These are phyloP conservation scores for Oscarella lobularis DNA, from an alignment of 37 sponge, comb jelly and placozoan genomes.

Conservation along the genomic window DNA sequence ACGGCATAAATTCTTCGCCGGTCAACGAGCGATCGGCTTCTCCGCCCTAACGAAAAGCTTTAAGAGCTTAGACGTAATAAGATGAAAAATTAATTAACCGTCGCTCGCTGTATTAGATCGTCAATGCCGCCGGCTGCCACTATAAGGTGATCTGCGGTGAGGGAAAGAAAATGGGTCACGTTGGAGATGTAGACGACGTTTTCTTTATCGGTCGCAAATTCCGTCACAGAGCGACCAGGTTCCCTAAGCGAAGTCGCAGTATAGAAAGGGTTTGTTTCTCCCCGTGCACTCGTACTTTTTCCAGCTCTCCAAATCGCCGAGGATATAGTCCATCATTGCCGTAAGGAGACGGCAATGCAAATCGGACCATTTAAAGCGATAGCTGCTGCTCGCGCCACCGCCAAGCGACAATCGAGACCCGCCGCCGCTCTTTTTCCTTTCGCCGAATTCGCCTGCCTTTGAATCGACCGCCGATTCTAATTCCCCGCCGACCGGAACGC, in stretches of 20 bases:
- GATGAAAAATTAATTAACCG: no score
- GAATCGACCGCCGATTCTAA: no score
- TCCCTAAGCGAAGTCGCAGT: neutral
- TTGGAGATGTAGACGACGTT: conserved; percentile 40
- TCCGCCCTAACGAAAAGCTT: no score
- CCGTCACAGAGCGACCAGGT: conserved; percentile 1
- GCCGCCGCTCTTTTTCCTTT: no score
- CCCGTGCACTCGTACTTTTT: conserved; percentile 19
- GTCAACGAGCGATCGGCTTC: no score
- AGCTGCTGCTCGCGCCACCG: no score
- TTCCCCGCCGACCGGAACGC: no score
- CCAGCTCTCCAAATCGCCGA: conserved; percentile 31
- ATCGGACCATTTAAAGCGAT: conserved; percentile 45
- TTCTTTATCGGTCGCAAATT: conserved; percentile 4
- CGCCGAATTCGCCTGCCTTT: no score
- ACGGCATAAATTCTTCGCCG: no score
- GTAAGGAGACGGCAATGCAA: conserved; percentile 33
- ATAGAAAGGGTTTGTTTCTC: neutral
- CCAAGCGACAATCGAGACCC: no score
- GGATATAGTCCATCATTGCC: conserved; percentile 28
- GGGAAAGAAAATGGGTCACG: conserved; percentile 47
- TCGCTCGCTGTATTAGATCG: conserved; percentile 4
- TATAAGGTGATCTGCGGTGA: conserved; percentile 45
- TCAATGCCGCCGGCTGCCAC: conserved; percentile 51
- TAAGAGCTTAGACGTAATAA: no score